phyloP scores from a whole-genome alignment of 2,888 invertebrate species.

The Thecophora atra region DNA sequence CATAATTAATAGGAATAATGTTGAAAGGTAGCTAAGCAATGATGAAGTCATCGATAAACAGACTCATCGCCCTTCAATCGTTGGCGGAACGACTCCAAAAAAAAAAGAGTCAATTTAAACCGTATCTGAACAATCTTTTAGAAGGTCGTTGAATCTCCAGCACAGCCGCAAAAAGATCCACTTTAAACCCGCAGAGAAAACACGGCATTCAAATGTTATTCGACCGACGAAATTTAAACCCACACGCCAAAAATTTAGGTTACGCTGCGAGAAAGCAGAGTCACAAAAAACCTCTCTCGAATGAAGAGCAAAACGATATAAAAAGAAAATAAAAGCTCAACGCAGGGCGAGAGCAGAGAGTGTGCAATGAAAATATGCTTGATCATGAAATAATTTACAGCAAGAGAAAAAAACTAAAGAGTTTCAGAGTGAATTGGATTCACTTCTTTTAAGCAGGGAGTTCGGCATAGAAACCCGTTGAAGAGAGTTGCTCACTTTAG shows the following conservation, averaged over 20 bases:
- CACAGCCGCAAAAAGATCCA: too few relatives aligned
- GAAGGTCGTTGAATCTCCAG: too few relatives aligned
- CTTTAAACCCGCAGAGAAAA: too few relatives aligned
- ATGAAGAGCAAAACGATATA: too few relatives aligned
- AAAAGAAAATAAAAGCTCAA: too few relatives aligned
- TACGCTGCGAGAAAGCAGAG: neutral
- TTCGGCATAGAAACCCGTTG: constrained; percentile 17
- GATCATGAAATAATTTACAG: neutral
- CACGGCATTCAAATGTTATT: neutral
- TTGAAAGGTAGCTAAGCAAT: too few relatives aligned
- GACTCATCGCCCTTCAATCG: too few relatives aligned
- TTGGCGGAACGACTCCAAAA: too few relatives aligned
- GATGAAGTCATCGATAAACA: neutral
- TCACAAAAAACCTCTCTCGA: too few relatives aligned
- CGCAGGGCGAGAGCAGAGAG: neutral
- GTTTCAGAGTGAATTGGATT: neutral
- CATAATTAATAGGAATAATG: neutral
- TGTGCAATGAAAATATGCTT: neutral
- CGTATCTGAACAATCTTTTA: too few relatives aligned
- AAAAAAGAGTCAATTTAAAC: too few relatives aligned
- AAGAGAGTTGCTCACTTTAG: neutral
- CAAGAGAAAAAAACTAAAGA: neutral
- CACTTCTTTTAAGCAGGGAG: neutral
- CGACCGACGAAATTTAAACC: neutral
- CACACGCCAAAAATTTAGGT: constrained; percentile 1